A percentile compares a stretch with the other conserved stretches of the same genome.
These are phyloP conservation scores for Ataeniobius toweri DNA, from an alignment of 2,797 vertebrate genomes.

Conservation along the genomic window DNA sequence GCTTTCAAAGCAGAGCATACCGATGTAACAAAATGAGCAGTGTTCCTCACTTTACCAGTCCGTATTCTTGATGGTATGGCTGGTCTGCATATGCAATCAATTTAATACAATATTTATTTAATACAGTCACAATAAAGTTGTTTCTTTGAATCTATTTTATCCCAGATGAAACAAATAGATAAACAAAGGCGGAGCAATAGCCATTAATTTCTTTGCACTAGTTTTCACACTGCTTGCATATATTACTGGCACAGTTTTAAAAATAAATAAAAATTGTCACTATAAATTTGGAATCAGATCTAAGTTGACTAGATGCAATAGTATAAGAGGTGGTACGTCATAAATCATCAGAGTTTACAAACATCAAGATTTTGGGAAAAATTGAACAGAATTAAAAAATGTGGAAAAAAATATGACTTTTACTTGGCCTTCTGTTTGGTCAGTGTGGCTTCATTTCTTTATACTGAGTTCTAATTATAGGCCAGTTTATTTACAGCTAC, in stretches of 20 bases:
- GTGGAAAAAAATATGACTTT: neutral
- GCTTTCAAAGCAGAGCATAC: neutral
- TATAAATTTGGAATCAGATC: conserved; percentile 28
- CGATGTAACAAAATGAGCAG: neutral
- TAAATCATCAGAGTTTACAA: conserved; percentile 4
- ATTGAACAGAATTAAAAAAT: neutral
- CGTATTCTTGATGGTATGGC: neutral
- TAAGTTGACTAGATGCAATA: conserved; percentile 6
- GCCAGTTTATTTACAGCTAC: conserved; percentile 50
- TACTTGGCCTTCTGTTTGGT: neutral
- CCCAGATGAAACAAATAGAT: conserved; percentile 16
- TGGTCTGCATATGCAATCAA: neutral
- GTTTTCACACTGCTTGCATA: conserved; percentile 9
- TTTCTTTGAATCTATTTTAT: neutral
- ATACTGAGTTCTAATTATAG: conserved; percentile 40
- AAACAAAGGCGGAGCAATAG: conserved; percentile 29
- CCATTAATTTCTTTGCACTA: conserved; percentile 17
- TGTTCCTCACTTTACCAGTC: neutral
- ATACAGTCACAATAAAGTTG: neutral
- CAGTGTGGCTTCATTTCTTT: neutral
- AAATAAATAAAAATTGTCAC: conserved; percentile 30
- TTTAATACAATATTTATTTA: neutral
- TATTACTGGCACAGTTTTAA: conserved; percentile 19
- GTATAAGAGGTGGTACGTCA: conserved; percentile 18
- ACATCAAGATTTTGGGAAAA: neutral